These are phyloP conservation scores for Asarcornis scutulata DNA, from an alignment of 2,113 vertebrate genomes.

Conservation along the genomic window DNA sequence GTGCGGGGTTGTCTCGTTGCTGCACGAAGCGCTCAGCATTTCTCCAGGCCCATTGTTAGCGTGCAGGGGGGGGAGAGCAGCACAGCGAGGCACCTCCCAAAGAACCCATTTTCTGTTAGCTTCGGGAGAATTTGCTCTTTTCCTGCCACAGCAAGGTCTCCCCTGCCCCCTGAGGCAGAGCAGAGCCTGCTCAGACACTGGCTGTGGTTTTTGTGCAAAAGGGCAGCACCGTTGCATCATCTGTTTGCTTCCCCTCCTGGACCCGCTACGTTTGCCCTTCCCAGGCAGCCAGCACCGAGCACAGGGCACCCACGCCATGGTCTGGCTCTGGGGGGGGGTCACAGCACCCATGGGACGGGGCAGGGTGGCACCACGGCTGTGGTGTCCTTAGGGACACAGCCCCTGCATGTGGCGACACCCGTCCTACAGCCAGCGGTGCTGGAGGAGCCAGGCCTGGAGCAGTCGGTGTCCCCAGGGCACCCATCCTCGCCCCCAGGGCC, in stretches of 20 bases:
- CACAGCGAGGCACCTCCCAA: neutral
- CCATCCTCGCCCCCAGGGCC: no score
- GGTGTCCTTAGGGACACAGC: no score
- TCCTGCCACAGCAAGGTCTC: neutral
- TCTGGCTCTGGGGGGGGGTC: neutral
- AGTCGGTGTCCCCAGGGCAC: neutral
- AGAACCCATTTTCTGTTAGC: neutral
- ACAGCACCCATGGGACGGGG: no score
- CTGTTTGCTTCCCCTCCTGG: neutral
- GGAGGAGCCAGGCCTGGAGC: neutral
- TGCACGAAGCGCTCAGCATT: neutral
- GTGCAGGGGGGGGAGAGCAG: neutral
- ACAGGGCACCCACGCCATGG: fast-evolving
- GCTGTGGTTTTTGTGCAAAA: neutral
- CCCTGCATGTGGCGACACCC: no score
- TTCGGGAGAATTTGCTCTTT: neutral
- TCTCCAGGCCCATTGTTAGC: neutral
- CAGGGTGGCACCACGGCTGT: no score
- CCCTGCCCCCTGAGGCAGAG: no score
- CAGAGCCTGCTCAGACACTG: neutral
- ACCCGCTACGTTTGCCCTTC: neutral
- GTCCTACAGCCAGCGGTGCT: no score
- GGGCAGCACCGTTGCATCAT: fast-evolving
- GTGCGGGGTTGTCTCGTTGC: no score
- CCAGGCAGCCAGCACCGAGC: fast-evolving